Evolutionary conservation across 2,888 invertebrate genomes (phyloP).

Genomic region (Bugulina stolonifera): DNA sequence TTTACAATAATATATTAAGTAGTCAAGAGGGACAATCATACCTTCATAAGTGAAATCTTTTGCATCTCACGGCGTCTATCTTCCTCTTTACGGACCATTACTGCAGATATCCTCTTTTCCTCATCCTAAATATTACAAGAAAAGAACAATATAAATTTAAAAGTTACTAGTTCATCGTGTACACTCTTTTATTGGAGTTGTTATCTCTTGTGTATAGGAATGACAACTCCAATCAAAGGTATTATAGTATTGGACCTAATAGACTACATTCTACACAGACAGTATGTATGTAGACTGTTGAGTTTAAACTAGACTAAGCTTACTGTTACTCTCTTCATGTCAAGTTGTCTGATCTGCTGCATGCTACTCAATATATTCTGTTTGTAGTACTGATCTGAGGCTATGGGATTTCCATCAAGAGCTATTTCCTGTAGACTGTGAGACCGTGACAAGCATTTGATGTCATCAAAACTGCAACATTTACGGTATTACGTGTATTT

Average conservation of each 20-base stretch:
- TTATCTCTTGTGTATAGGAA: too few relatives aligned
- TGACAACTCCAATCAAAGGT: not conserved
- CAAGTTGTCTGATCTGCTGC: conserved; percentile 49
- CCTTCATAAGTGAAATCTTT: conserved; percentile 47
- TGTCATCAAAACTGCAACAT: conserved; percentile 70
- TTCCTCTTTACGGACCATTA: conserved; percentile 50
- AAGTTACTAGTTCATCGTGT: too few relatives aligned
- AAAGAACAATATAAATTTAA: not conserved
- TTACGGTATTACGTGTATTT: too few relatives aligned
- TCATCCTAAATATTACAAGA: conserved; percentile 42
- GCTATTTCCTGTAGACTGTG: conserved; percentile 73
- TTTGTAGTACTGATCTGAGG: conserved; percentile 72
- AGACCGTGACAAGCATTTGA: conserved; percentile 73
- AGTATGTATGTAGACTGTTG: too few relatives aligned
- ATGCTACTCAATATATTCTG: conserved; percentile 47
- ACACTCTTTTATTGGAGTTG: too few relatives aligned
- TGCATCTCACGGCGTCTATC: conserved; percentile 47
- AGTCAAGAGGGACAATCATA: too few relatives aligned
- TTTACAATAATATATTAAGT: too few relatives aligned
- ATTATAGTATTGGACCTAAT: too few relatives aligned
- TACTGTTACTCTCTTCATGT: conserved; percentile 51
- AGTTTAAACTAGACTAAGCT: too few relatives aligned
- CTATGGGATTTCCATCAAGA: conserved; percentile 58
- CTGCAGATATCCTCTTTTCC: conserved; percentile 45
- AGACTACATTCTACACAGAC: too few relatives aligned